These are phyloP conservation scores for Strigamia transsilvanica DNA, from an alignment of 2,888 invertebrate genomes.

Conservation along the genomic window DNA sequence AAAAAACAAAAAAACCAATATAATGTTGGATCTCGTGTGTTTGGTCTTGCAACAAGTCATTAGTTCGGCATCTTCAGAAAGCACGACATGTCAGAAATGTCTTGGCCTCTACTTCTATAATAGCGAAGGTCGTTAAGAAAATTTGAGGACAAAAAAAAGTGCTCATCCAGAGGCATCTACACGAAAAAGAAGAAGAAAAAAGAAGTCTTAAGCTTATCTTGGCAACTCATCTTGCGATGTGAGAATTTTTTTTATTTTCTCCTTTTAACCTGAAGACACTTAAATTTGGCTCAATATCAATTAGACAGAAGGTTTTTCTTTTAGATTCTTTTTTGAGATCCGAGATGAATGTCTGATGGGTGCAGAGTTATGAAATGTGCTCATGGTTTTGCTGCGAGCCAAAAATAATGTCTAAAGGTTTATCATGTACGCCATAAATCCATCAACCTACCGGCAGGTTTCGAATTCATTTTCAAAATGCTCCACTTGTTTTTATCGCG, in stretches of 20 bases:
- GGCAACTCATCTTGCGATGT: conserved; percentile 21
- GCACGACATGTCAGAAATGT: conserved; percentile 21
- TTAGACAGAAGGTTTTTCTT: neutral
- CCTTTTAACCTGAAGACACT: neutral
- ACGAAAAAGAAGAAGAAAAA: neutral
- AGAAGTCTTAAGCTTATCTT: neutral
- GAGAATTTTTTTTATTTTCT: neutral
- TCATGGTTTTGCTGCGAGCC: neutral
- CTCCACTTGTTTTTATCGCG: conserved; percentile 12
- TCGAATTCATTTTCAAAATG: conserved; percentile 7
- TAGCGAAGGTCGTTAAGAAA: conserved; percentile 27
- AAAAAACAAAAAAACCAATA: neutral
- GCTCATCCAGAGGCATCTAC: conserved; percentile 10
- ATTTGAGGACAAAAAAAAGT: conserved; percentile 23
- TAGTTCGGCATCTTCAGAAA: conserved; percentile 30
- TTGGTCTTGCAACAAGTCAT: conserved; percentile 26
- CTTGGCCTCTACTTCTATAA: conserved; percentile 11
- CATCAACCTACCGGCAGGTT: neutral
- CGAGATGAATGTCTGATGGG: neutral
- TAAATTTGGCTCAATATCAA: conserved; percentile 26
- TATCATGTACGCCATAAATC: conserved; percentile 1
- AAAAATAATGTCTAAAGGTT: conserved; percentile 10
- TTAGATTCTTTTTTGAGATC: neutral
- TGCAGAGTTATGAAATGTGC: conserved; percentile 15
- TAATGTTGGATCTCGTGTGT: conserved; percentile 1